Evolutionary conservation across 2,113 vertebrate genomes (phyloP), one percentile per base, ranked within the genome.

Genomic region (Misgurnus mizolepis): DNA sequence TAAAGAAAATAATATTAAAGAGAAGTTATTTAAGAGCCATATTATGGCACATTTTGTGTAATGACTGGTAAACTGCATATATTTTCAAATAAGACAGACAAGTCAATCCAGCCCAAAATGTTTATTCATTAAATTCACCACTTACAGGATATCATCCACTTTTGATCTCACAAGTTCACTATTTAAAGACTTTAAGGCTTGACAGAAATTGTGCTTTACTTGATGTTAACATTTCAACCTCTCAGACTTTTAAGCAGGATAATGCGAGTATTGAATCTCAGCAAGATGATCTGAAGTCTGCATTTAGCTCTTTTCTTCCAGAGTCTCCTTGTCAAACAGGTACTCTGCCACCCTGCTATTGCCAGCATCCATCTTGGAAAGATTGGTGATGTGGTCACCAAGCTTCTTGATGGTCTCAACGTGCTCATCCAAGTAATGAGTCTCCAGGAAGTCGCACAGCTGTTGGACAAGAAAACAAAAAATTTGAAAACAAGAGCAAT

Each of bases 271-370:
- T 34, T 34, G 27, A 34, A 2, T 22, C 62, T 6, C 11, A 50
- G 15, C 10, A 18, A 34, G 14, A 15, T 22, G 18, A 47, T 55
- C 58, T 39, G 18, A 43, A 60, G 4, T 14, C 40, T 15, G 17
- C 2, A 18, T 89, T 92, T 90, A 93, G 87, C 89, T 93, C 75
- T 90, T 86, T 49, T 82, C 47, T 9, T 91, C 94, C 7, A 98
- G 90, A 85, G 96, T 93, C 80, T 97, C 96, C 94, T 99, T 99
- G 92, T 99, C 97, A 50, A 99, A 99, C 87, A 99, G 93, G 86
- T 98, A 98, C 86, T 98, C 96, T 0, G 97, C 96, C 95, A 98
- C 92, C 90, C 95, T 95, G 2, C 95, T 92, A 7, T 85, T 93
- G 10, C 86, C 62, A 58, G 89, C 73, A 0, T 87, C 93, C 89